These are phyloP conservation scores for Apodemus agrarius DNA, from an alignment of 2,797 vertebrate genomes.

Conservation along the genomic window DNA sequence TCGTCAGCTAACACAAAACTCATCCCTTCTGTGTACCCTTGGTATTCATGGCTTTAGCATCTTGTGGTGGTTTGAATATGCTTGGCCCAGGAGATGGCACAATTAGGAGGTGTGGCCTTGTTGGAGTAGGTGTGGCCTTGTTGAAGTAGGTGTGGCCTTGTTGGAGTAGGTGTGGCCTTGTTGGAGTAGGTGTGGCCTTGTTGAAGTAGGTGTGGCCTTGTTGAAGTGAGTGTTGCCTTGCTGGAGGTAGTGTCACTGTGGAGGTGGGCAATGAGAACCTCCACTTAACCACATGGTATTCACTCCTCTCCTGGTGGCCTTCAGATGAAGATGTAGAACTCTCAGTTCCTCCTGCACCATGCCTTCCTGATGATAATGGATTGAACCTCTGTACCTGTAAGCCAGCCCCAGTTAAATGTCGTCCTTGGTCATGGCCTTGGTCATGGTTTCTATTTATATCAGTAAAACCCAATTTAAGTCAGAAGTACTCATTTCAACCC, in stretches of 20 bases:
- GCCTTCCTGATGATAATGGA: background rate
- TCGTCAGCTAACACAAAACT: conserved; percentile 19
- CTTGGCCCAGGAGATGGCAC: background rate
- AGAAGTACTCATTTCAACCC: background rate
- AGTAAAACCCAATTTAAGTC: background rate
- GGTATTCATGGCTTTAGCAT: background rate
- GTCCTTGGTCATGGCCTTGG: background rate
- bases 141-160: no score
- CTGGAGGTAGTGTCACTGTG: no score
- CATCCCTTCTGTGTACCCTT: background rate
- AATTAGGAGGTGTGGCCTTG: background rate
- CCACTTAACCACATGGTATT: background rate
- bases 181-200: no score
- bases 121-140: no score
- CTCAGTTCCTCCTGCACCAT: background rate
- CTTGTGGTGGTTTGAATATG: background rate
- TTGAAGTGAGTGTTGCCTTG: no score
- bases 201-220: no score
- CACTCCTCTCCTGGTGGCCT: background rate
- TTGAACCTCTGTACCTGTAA: background rate
- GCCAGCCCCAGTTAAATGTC: background rate
- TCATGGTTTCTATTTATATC: background rate
- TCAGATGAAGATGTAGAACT: background rate
- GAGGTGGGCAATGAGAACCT: background rate
- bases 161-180: no score